phyloP scores from a whole-genome alignment of 2,113 vertebrate genomes.

The Rhipidura dahli region DNA sequence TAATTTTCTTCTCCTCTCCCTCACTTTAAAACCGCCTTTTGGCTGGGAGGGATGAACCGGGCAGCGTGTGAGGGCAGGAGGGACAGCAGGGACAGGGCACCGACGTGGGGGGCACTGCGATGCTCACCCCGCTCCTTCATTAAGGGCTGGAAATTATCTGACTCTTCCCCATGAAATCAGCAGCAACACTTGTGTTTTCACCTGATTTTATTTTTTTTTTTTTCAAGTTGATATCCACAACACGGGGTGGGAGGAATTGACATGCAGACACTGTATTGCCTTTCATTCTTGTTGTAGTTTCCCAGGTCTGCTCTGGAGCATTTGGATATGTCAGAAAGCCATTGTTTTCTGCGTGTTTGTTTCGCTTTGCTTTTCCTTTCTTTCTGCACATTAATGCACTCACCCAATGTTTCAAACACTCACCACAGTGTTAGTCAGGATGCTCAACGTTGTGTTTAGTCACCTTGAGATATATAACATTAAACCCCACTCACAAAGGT shows the following conservation, averaged over 20 bases:
- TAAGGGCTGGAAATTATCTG: not conserved
- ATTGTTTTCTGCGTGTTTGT: not conserved
- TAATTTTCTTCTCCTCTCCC: slow-evolving; percentile 83
- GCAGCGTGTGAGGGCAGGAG: not conserved
- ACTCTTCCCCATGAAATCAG: not conserved
- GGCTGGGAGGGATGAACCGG: not conserved
- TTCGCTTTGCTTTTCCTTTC: not conserved
- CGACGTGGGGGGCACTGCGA: accelerated
- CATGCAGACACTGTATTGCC: not conserved
- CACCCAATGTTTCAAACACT: not conserved
- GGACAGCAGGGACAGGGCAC: not conserved
- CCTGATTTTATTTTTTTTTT: not conserved
- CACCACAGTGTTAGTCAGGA: not conserved
- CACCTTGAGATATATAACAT: slow-evolving; percentile 63
- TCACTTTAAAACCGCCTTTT: slow-evolving; percentile 10
- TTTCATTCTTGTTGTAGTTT: slow-evolving; percentile 13
- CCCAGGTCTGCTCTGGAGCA: not conserved
- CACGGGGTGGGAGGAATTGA: slow-evolving; percentile 39
- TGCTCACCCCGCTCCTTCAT: not conserved
- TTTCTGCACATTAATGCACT: not conserved
- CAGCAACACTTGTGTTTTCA: not conserved
- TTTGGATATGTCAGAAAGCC: not conserved
- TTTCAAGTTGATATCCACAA: not conserved
- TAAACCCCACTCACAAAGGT: slow-evolving; percentile 54
- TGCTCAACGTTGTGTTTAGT: slow-evolving; percentile 37